Evolutionary conservation across 1,140 invertebrate species (phyloP), one percentile per base, ranked within the genome.

Genomic region (Camponotus floridanus): DNA sequence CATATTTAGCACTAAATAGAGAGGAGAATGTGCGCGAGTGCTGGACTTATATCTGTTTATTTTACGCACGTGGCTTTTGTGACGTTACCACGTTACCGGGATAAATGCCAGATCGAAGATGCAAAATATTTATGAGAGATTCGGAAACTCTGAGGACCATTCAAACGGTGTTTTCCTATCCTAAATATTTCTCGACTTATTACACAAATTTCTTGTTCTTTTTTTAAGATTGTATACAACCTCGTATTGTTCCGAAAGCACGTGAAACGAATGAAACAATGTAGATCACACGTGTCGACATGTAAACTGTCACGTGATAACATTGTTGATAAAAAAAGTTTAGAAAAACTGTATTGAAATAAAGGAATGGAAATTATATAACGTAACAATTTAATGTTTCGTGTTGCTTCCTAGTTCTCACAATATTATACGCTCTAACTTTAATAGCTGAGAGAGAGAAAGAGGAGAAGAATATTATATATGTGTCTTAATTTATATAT

Each of bases 321-420:
- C 61, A 79, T 67, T 68, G 13, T 68, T 68, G 18, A 26, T 26
- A 13, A 68, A 79, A 51, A 68, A 67, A 51, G n/a, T 68, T 2
- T 21, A 51, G 21, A 79, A 78, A 68, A 67, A 68, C 74, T 36
- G 45, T 26, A 31, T 79, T 36, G 42, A 55, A 2, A 39, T 36
- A 7, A 68, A 21, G 39, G 42, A 13, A 39, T 55, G 55, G 65
- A 79, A 39, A 55, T 79, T 55, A 48, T 26, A n/a, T 68, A 68
- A 68, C 21, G 39, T 42, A 6, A 39, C 18, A 68, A 42, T 36
- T 45, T 39, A 8, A 45, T 45, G 21, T 68, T n/a, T 68, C 45
- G 8, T 9, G 8, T 18, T 11, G 3, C 36, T 31, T 33, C 21
- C 9, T 15, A 39, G 65, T 36, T 36, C 5, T 62, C 18, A 9